Conservation (phyloP, 2,888 invertebrate species). For the Melitaea athalia region DNA sequence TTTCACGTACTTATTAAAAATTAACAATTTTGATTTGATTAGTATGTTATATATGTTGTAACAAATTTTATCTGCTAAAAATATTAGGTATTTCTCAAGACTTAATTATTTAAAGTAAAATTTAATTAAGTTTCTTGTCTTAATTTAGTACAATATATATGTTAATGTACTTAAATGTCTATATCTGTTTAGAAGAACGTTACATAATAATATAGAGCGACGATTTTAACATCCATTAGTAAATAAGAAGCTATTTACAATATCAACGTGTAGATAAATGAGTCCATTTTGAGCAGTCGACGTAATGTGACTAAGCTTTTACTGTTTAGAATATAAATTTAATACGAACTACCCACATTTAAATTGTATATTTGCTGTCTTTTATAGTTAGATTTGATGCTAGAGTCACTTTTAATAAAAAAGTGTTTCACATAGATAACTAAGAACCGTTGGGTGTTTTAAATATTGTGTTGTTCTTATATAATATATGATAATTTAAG, state of each 20-base stretch:
- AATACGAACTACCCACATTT: conserved; percentile 28
- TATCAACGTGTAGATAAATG: conserved; percentile 18
- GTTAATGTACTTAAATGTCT: conserved; percentile 5
- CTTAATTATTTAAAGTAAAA: no score
- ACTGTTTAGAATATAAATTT: conserved; percentile 33
- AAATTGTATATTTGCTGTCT: conserved; percentile 16
- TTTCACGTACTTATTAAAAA: no score
- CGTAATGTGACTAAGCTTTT: conserved; percentile 31
- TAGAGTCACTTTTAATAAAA: neutral
- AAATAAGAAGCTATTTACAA: conserved; percentile 13
- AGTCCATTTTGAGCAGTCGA: conserved; percentile 24
- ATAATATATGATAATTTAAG: no score
- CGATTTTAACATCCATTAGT: conserved; percentile 8
- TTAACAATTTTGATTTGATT: no score
- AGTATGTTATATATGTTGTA: no score
- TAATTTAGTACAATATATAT: neutral
- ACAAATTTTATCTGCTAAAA: no score
- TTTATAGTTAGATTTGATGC: neutral
- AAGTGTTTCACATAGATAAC: neutral
- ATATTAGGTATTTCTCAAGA: no score
- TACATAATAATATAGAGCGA: conserved; percentile 7
- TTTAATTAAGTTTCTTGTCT: neutral
- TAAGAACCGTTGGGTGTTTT: no score
- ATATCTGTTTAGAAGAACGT: neutral
- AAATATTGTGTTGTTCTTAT: no score